Conservation (phyloP, 2,888 invertebrate species). For the Heliconius erato region DNA sequence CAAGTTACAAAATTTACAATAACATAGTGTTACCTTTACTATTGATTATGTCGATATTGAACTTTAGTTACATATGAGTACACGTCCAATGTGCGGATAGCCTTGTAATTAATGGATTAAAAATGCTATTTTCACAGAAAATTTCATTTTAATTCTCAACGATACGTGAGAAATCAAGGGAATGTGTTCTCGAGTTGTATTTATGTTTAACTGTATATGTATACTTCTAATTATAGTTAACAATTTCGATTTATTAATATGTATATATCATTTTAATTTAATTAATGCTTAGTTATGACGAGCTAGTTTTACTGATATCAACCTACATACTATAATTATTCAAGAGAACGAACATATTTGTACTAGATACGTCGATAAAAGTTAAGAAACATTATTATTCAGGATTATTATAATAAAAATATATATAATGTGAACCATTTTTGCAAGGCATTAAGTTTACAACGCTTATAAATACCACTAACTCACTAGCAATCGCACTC, state of each 20-base stretch:
- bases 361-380: constrained; percentile 1
- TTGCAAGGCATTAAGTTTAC: not conserved
- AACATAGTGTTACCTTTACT: too few species aligned
- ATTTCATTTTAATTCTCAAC: not conserved
- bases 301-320: constrained; percentile 13
- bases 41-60: not conserved
- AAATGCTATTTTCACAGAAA: constrained; percentile 1
- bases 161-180: not conserved
- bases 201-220: not conserved
- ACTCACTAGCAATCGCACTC: not conserved
- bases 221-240: not conserved
- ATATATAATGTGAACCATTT: not conserved
- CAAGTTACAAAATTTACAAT: too few species aligned
- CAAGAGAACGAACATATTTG: not conserved
- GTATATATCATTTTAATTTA: not conserved
- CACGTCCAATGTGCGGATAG: not conserved
- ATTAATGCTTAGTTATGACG: not conserved
- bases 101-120: not conserved
- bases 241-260: not conserved
- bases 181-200: constrained; percentile 4
- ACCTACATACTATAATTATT: not conserved
- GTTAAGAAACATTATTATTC: not conserved
- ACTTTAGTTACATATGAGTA: not conserved
- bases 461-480: not conserved
- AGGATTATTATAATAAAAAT: not conserved